These are phyloP conservation scores for Drosophila elegans DNA, from an alignment of 1,140 invertebrate genomes.

Conservation along the genomic window DNA sequence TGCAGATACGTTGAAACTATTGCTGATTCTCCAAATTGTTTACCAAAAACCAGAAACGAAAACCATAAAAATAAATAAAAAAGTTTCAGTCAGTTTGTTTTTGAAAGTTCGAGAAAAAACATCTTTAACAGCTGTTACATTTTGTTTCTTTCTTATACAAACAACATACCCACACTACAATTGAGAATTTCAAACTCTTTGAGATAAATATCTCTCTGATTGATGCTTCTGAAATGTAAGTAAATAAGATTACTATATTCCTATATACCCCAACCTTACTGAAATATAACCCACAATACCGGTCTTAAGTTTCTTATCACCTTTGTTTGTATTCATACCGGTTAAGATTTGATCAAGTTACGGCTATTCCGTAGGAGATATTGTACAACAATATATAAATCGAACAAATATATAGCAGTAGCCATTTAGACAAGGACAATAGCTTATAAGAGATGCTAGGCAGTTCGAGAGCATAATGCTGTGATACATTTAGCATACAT, in stretches of 20 bases:
- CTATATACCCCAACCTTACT: constrained; percentile 40
- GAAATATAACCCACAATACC: constrained; percentile 14
- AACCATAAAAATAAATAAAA: constrained; percentile 6
- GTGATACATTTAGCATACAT: constrained; percentile 82
- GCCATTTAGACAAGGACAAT: constrained; percentile 68
- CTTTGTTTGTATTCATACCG: constrained; percentile 19
- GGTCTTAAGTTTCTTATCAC: constrained; percentile 45
- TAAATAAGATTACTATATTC: constrained; percentile 50
- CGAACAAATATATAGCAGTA: constrained; percentile 41
- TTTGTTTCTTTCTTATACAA: constrained; percentile 76
- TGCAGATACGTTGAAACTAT: constrained; percentile 58
- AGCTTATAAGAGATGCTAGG: constrained; percentile 74
- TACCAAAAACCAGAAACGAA: constrained; percentile 11
- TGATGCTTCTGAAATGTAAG: constrained; percentile 81
- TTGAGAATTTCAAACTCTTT: constrained; percentile 77
- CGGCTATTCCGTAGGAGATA: constrained; percentile 33
- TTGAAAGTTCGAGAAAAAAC: constrained; percentile 53
- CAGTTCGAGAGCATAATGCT: constrained; percentile 82
- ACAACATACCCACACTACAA: constrained; percentile 69
- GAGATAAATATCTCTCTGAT: constrained; percentile 72
- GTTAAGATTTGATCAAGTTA: constrained; percentile 28
- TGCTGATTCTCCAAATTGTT: constrained; percentile 56
- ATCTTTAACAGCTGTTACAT: constrained; percentile 75
- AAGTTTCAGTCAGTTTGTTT: constrained; percentile 56
- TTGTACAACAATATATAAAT: constrained; percentile 45